Evolutionary conservation across 2,888 invertebrate species (phyloP).

Genomic region (Andrena trimmerana): DNA sequence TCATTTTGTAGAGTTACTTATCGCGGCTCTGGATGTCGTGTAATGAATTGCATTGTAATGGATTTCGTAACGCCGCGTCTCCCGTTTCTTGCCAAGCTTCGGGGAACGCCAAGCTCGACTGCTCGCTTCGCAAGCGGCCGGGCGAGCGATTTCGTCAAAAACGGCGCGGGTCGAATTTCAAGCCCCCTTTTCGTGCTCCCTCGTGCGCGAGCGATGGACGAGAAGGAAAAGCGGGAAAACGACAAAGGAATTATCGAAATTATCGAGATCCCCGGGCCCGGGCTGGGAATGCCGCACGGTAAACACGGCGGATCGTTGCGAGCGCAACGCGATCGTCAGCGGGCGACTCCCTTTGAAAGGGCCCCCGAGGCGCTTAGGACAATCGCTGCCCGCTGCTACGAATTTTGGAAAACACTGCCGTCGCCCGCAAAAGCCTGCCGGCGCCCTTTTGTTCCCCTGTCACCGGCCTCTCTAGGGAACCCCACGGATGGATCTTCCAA

Average conservation of each 20-base stretch:
- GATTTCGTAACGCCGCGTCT: background rate
- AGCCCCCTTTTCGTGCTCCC: slow-evolving; percentile 61
- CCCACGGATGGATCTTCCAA: slow-evolving; percentile 34
- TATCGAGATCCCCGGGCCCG: slow-evolving; percentile 47
- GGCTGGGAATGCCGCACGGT: slow-evolving; percentile 40
- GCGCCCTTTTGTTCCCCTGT: slow-evolving; percentile 80
- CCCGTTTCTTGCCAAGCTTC: background rate
- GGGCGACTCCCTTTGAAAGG: slow-evolving; percentile 68
- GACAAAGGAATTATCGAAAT: slow-evolving; percentile 79
- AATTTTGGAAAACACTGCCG: slow-evolving; percentile 82
- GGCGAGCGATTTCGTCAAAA: slow-evolving; percentile 14
- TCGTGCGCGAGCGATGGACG: slow-evolving; percentile 70
- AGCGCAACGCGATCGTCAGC: slow-evolving; percentile 56
- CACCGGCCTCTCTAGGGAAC: slow-evolving; percentile 73
- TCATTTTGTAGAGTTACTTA: too few species aligned
- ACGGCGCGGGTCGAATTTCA: slow-evolving; percentile 49
- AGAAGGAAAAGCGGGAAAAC: slow-evolving; percentile 51
- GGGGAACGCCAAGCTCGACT: background rate
- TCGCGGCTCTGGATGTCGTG: too few species aligned
- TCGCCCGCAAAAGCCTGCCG: slow-evolving; percentile 75
- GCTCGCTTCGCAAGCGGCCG: background rate
- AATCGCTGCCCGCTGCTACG: slow-evolving; percentile 79
- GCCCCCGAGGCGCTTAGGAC: slow-evolving; percentile 75
- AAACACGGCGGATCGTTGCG: slow-evolving; percentile 37
- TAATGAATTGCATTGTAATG: too few species aligned